Base-by-base conservation (phyloP, 2,888 invertebrate species). In the Leucophenga maculata region DNA sequence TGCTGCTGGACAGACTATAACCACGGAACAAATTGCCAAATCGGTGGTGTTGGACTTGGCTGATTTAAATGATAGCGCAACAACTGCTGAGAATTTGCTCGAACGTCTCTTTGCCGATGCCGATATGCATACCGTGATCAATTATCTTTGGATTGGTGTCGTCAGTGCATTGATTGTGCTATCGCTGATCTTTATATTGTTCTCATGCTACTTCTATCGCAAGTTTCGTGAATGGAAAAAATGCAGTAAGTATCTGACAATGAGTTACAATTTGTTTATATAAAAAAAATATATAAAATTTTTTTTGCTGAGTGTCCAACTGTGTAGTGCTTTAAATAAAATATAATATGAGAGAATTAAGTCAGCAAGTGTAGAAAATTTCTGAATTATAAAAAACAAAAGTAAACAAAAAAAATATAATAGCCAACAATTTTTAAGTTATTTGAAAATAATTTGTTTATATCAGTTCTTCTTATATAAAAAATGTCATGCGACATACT, bases 191-290 rank as follows among this genome's bases (percentile, higher is more conserved):
- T 88, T 88, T 70, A 86, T 88, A 54, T 68, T 88, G 57, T 88
- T 88, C 75, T 88, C 88, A 69, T 87, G 86, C 69, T 87, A 88
- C 71, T 88, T 88, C 79, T 88, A 88, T 72, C 83, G 88, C 66
- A 88, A 88, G 72, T 88, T 88, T 74, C 83, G 86, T 70, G 85
- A 88, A 80, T 88, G 88, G 88, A 88, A 88, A 71, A 88, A 88
- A 73, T 88, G 88, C 88, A 88, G 88, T 88, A 87, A 88, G 88
- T 88, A 83, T 54, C 22, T 16, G n/a, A n/a, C n/a, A n/a, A n/a
- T n/a, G n/a, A 16, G 9, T 14, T 60, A n/a, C n/a, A 39, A 16
- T 20, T 32, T 50, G 50, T 20, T 39, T 9, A 14, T 31, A 54
- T 65, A n/a, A n/a, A n/a, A n/a, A n/a, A n/a, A n/a, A 69, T 44